phyloP scores from a whole-genome alignment of 2,888 invertebrate genomes.

The Orthonevra nobilis region DNA sequence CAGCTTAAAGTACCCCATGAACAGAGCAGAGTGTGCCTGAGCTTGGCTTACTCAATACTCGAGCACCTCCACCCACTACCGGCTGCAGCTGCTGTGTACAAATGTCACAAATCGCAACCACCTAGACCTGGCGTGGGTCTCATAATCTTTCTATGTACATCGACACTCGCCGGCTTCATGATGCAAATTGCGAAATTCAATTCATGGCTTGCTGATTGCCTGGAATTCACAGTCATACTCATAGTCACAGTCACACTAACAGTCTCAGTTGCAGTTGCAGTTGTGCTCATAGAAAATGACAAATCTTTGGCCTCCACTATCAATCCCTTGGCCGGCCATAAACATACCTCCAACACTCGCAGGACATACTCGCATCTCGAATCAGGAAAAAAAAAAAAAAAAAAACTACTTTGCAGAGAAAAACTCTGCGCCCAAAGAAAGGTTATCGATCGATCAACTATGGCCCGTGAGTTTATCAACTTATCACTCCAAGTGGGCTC shows the following conservation, averaged over 20 bases:
- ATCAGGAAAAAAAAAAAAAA: conserved; percentile 39
- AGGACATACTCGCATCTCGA: conserved; percentile 22
- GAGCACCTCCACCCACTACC: conserved; percentile 29
- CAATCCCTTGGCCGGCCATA: conserved; percentile 55
- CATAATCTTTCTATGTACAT: too few species aligned
- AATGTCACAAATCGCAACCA: conserved; percentile 56
- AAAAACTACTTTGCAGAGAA: too few species aligned
- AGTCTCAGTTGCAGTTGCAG: conserved; percentile 11
- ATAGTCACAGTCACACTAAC: conserved; percentile 5
- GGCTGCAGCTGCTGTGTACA: conserved; percentile 37
- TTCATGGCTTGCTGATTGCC: conserved; percentile 68
- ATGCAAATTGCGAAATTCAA: conserved; percentile 66
- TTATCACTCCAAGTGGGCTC: conserved; percentile 38
- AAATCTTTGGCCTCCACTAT: conserved; percentile 66
- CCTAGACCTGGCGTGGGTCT: conserved; percentile 65
- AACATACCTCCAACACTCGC: conserved; percentile 13
- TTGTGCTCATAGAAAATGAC: conserved; percentile 59
- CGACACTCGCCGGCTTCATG: not conserved
- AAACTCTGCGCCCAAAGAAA: conserved; percentile 21
- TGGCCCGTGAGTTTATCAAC: conserved; percentile 64
- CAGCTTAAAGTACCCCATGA: conserved; percentile 46
- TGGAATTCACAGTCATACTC: conserved; percentile 54
- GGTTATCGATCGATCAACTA: conserved; percentile 69
- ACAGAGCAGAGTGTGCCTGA: conserved; percentile 37
- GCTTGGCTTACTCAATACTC: conserved; percentile 58